phyloP scores from a whole-genome alignment of 1,140 invertebrate species.

The Dendrolimus punctatus region DNA sequence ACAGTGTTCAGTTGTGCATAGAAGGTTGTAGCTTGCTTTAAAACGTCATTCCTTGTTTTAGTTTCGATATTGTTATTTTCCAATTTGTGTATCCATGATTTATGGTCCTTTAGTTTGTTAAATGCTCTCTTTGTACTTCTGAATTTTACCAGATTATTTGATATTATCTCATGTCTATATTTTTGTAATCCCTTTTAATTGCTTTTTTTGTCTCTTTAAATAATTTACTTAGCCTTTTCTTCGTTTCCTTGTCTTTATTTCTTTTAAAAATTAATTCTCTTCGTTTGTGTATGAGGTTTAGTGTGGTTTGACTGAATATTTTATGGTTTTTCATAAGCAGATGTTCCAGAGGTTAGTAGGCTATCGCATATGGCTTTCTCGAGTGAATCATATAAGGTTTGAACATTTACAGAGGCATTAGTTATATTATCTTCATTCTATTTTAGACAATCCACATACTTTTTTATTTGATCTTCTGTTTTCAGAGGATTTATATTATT shows the following conservation, averaged over 20 bases:
- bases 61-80: slow-evolving; percentile 4
- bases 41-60: slow-evolving; percentile 6
- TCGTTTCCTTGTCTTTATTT: slow-evolving; percentile 2
- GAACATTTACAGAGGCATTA: neutral
- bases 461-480: slow-evolving; percentile 1
- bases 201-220: slow-evolving; percentile 6
- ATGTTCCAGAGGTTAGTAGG: too few relatives aligned
- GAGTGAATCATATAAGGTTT: neutral
- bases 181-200: slow-evolving; percentile 3
- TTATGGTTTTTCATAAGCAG: too few relatives aligned
- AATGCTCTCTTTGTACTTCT: slow-evolving; percentile 5
- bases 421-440: neutral
- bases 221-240: slow-evolving; percentile 7
- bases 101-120: slow-evolving; percentile 3
- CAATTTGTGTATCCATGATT: slow-evolving; percentile 7
- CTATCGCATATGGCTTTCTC: slow-evolving; percentile 1
- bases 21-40: slow-evolving; percentile 4
- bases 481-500: neutral
- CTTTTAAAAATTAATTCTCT: neutral
- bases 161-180: slow-evolving; percentile 1
- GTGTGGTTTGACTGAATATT: too few relatives aligned
- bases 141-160: too few relatives aligned
- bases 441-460: neutral
- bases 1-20: slow-evolving; percentile 4
- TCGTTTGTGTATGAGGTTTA: too few relatives aligned